Evolutionary conservation across 2,113 vertebrate genomes (phyloP), one percentile per base, ranked within the genome.

Genomic region (Antechinus flavipes): DNA sequence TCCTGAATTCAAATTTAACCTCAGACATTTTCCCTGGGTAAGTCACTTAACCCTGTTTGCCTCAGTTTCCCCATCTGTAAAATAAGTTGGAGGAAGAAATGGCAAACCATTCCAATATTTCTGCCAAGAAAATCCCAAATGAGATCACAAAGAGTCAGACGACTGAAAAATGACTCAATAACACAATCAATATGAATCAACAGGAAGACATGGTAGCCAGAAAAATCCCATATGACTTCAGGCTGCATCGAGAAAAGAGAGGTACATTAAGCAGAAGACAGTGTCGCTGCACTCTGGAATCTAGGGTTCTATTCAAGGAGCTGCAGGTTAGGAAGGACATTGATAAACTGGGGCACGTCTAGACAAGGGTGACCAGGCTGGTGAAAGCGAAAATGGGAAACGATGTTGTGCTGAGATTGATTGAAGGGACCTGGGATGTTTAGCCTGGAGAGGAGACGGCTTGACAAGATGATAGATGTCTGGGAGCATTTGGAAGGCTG

Each of bases 381-480:
- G 68, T 84, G 68, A 84, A 84, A 84, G 68, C n/a, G 68, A 84
- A 84, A 84, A 42, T 42, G 68, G 35, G n/a, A 84, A 84, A 84
- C 35, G 23, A 84, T 84, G 68, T 84, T 22, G 42, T 22, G n/a
- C n/a, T 22, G 68, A 84, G 68, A 84, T 42, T 84, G 68, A 84
- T 84, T 84, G 68, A 84, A 42, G 68, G 68, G n/a, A 84, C 68
- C 68, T 42, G 68, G 68, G 68, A 42, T 84, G 68, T 84, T 84
- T 84, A 84, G 68, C 68, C 68, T 84, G 68, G 68, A 84, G 35
- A 84, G 68, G 68, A 84, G 68, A 84, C 0, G 35, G 35, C n/a
- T 42, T 84, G 68, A 84, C 68, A 84, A 84, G 68, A 84, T 84
- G 68, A 84, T 84, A 84, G 68, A 84, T 84, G 68, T 84, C 68